Base-by-base conservation (phyloP, 1,140 invertebrate species). In the Archivesica marissinica region DNA sequence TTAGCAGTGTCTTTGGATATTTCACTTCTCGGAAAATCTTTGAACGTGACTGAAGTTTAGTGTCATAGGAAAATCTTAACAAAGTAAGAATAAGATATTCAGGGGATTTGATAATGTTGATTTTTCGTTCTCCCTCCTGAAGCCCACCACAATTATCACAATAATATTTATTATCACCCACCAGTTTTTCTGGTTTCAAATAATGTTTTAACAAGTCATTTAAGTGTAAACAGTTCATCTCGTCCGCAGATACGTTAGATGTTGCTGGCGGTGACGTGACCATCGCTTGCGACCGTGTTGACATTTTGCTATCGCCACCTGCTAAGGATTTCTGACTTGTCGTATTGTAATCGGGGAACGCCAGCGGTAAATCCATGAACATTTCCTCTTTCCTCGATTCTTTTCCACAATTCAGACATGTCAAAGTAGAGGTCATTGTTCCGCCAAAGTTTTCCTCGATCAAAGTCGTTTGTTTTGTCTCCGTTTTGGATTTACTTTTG, bases 91-190 rank as follows among this genome's bases (percentile, higher is more conserved):
- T 96, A 2, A 98, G 94, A 93, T 97, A 96, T 13, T 95, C 95
- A 0, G 97, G 97, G 0, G 96, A 95, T 44, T 96, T 95, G 0
- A 96, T 95, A 20, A 98, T 95, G 38, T 95, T 95, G 0, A 97
- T 96, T 2, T 95, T 95, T 25, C 97, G 95, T 88, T 96, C 96
- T 0, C 96, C 97, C 89, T 98, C 97, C 38, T 96, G 96, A 0
- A 97, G 94, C 17, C 95, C 95, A 13, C 95, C 95, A 92, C 97
- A 98, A 35, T 95, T 95, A 85, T 96, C 96, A 94, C 97, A 98
- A 82, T 96, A 95, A 91, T 98, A 98, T 88, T 96, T 95, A 91
- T 98, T 97, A 64, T 97, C 97, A 0, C 96, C 97, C n/a, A 95
- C 95, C 6, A 98, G 92, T 66, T 95, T 96, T 90, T 98, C 97